Percentiles rank a stretch among this genome's conserved stretches.
These are phyloP conservation scores for Prinia subflava DNA, from an alignment of 2,113 vertebrate species.

Conservation along the genomic window DNA sequence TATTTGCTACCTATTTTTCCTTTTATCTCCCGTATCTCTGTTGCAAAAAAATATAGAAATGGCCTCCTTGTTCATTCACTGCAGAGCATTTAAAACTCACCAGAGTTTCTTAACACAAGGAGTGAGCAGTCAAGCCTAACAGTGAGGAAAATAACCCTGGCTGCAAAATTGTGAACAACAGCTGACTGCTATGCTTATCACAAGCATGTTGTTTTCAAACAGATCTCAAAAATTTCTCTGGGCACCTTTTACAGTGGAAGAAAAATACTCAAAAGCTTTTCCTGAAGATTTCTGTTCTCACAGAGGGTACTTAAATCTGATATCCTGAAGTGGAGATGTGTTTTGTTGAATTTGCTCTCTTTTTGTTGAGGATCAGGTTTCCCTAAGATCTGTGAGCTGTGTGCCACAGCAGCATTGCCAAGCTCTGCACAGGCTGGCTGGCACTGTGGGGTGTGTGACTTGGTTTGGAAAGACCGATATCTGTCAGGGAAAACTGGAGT, in stretches of 20 bases:
- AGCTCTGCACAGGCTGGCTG: background rate
- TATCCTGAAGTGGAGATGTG: background rate
- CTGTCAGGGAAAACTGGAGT: too few relatives aligned
- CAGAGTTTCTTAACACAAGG: background rate
- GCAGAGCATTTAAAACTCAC: background rate
- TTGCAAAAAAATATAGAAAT: background rate
- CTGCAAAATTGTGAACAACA: accelerated
- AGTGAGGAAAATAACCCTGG: background rate
- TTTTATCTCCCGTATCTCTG: background rate
- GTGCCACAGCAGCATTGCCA: background rate
- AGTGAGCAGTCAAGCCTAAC: background rate
- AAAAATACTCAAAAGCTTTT: background rate
- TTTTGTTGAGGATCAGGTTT: background rate
- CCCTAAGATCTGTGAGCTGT: background rate
- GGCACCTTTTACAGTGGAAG: background rate
- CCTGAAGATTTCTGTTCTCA: background rate
- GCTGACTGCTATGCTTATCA: background rate
- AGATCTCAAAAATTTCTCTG: background rate
- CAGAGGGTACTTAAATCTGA: background rate
- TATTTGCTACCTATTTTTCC: background rate
- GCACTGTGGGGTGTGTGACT: accelerated
- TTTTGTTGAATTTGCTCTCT: background rate
- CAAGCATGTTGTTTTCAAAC: background rate
- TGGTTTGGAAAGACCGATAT: too few relatives aligned
- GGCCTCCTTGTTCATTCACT: background rate